Conservation (phyloP, 2,888 invertebrate species). For the Pachliopta kotzebuea region DNA sequence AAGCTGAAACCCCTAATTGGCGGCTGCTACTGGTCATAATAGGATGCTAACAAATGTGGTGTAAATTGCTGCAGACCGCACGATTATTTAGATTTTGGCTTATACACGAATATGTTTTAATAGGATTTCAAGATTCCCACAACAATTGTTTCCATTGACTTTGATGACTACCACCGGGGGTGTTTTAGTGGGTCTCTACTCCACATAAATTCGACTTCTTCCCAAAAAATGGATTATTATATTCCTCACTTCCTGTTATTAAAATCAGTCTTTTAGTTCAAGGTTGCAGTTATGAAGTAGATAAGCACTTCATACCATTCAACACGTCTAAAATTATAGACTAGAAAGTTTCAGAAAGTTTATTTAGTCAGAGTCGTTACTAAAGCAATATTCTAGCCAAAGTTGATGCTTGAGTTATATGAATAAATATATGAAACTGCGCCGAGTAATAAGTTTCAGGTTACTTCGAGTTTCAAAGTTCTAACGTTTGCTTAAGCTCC, state of each 20-base stretch:
- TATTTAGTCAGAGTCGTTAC: too few species aligned
- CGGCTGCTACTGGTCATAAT: conserved; percentile 61
- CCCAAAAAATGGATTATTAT: too few species aligned
- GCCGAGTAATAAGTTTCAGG: background rate
- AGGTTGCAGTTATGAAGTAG: too few species aligned
- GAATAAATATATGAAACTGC: background rate
- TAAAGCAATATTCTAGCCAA: background rate
- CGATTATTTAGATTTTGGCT: conserved; percentile 35
- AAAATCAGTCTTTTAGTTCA: too few species aligned
- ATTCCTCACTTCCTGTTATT: too few species aligned
- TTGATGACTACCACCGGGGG: too few species aligned
- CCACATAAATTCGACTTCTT: too few species aligned
- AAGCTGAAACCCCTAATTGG: conserved; percentile 54
- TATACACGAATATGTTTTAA: conserved; percentile 13
- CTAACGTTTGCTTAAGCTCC: conserved; percentile 17
- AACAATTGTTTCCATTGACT: too few species aligned
- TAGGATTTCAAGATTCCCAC: background rate
- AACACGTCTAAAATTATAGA: too few species aligned
- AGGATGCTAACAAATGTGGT: conserved; percentile 62
- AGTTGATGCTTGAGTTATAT: background rate
- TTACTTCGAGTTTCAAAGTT: conserved; percentile 17
- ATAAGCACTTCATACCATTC: too few species aligned
- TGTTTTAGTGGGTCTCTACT: too few species aligned
- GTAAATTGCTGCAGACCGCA: conserved; percentile 49
- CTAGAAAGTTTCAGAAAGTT: too few species aligned